Conservation (phyloP, 2,888 invertebrate genomes). For the Biston stratarius region DNA sequence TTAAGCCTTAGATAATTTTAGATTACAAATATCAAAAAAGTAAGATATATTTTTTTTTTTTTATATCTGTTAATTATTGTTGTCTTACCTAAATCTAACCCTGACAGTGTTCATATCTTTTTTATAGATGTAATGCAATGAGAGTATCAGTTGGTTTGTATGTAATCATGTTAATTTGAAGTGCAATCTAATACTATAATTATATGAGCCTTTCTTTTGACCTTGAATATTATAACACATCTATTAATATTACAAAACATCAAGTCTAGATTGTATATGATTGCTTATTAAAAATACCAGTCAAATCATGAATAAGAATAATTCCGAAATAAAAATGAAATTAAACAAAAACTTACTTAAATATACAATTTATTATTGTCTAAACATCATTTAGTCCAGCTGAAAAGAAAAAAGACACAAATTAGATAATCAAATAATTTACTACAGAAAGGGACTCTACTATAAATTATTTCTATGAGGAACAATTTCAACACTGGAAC, state of each 20-base stretch:
- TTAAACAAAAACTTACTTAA: slow-evolving; percentile 54
- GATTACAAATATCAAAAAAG: no score
- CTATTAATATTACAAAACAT: slow-evolving; percentile 14
- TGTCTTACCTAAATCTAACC: no score
- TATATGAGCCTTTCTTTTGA: slow-evolving; percentile 6
- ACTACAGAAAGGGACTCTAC: not conserved
- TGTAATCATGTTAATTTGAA: not conserved
- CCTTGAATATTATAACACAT: slow-evolving; percentile 16
- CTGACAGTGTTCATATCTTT: no score
- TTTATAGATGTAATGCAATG: not conserved
- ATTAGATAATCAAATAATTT: not conserved
- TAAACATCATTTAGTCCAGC: slow-evolving; percentile 85
- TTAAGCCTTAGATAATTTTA: no score
- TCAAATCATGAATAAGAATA: not conserved
- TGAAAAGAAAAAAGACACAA: slow-evolving; percentile 79
- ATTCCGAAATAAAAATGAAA: slow-evolving; percentile 46
- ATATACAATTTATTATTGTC: slow-evolving; percentile 67
- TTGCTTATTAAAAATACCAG: slow-evolving; percentile 1
- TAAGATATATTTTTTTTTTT: no score
- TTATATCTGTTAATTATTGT: no score
- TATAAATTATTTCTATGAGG: no score
- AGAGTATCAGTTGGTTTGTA: not conserved
- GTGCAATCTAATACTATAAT: slow-evolving; percentile 10
- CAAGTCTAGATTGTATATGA: slow-evolving; percentile 6
- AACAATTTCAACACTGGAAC: no score